phyloP scores from a whole-genome alignment of 1,140 invertebrate genomes.

The Caenorhabditis inopinata region DNA sequence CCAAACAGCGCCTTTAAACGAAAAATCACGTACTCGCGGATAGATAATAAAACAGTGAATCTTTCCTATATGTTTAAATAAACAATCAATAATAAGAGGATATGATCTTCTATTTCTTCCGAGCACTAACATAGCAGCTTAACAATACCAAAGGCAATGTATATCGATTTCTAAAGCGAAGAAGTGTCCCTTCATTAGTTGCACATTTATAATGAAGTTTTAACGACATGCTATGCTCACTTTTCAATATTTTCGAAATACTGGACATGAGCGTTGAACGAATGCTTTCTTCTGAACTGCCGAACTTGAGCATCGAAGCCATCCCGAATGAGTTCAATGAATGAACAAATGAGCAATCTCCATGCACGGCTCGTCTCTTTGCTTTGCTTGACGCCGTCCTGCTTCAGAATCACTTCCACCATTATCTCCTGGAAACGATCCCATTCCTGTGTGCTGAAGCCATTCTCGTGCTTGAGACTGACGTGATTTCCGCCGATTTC shows the following conservation, averaged over 20 bases:
- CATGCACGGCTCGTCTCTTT: slow-evolving; percentile 39
- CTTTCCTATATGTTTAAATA: too few relatives aligned
- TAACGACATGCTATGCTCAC: not conserved
- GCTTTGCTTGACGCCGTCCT: slow-evolving; percentile 36
- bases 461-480: not conserved
- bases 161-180: too few relatives aligned
- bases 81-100: too few relatives aligned
- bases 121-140: too few relatives aligned
- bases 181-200: too few relatives aligned
- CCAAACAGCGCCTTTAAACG: too few relatives aligned
- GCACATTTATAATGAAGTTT: too few relatives aligned
- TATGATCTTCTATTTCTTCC: too few relatives aligned
- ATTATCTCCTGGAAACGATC: slow-evolving; percentile 38
- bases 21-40: too few relatives aligned
- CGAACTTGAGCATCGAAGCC: slow-evolving; percentile 31
- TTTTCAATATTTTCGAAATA: slow-evolving; percentile 33
- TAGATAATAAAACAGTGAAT: too few relatives aligned
- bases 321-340: slow-evolving; percentile 29
- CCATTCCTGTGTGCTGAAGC: not conserved
- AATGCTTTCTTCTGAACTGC: slow-evolving; percentile 24
- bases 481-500: slow-evolving; percentile 37
- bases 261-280: slow-evolving; percentile 37
- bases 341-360: slow-evolving; percentile 29
- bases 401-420: slow-evolving; percentile 37
- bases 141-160: too few relatives aligned